Percentiles rank a stretch among this genome's conserved stretches.
Conservation (phyloP, 35 echinoderm and acorn worm genomes). For the Acanthaster planci region DNA sequence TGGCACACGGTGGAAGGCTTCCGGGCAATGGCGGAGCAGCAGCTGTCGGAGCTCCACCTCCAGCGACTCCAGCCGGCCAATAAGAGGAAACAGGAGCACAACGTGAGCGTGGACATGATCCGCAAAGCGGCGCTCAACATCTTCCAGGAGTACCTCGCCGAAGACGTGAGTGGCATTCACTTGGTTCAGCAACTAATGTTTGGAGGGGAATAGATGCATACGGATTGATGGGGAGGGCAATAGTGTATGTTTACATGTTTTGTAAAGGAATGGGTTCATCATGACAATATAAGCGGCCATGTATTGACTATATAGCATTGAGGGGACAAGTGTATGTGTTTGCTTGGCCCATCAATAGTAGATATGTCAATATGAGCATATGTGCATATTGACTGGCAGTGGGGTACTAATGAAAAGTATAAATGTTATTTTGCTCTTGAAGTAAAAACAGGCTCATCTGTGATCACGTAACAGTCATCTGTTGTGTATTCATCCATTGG, state of each 20-base stretch:
- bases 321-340: too few relatives aligned
- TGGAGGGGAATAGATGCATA: background rate
- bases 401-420: too few relatives aligned
- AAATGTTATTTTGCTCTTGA: too few relatives aligned
- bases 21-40: constrained; percentile 89
- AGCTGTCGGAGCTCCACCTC: constrained; percentile 82
- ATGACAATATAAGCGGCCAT: background rate
- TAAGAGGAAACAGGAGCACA: constrained; percentile 36
- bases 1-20: constrained; percentile 85
- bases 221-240: background rate
- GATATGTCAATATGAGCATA: too few relatives aligned
- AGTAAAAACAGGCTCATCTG: too few relatives aligned
- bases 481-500: too few relatives aligned
- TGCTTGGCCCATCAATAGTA: too few relatives aligned
- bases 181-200: background rate
- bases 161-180: constrained; percentile 81
- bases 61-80: constrained; percentile 61
- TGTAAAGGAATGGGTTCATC: background rate
- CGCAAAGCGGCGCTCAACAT: constrained; percentile 86
- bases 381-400: background rate
- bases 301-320: background rate
- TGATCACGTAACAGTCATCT: too few relatives aligned
- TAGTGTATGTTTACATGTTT: too few relatives aligned
- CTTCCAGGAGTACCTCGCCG: constrained; percentile 87
- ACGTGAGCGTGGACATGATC: constrained; percentile 72